Evolutionary conservation across 2,113 vertebrate genomes (phyloP), one percentile per base, ranked within the genome.

Genomic region (Silurus glanis): DNA sequence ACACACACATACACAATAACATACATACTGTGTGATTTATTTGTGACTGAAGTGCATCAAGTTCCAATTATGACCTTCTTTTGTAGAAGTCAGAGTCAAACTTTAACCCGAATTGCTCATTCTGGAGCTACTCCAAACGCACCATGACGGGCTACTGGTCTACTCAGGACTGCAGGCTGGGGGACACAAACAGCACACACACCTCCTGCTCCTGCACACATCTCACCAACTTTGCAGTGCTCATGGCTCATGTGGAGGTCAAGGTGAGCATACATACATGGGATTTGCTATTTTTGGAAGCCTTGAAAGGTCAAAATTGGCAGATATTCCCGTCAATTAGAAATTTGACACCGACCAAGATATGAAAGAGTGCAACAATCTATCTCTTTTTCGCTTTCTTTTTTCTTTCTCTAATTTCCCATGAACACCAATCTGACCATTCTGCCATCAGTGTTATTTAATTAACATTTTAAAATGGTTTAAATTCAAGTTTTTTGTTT

Each of bases 91-190:
- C 78, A 61, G 92, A 64, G 64, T 58, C 37, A 93, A 98, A 99
- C 95, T 99, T 99, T 95, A 99, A 99, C 93, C 98, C 98, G 0
- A 99, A 99, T 93, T 99, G 98, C 94, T 99, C 98, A 0, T 99
- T 98, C 94, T 99, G 98, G 98, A 99, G 97, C 93, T 99, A 99
- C 90, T 98, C 98, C 67, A 99, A 98, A 89, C 97, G 96, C 87
- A 99, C 97, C 64, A 98, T 99, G 97, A 98, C 94, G 9, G 98
- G 98, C 78, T 96, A 97, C 90, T 99, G 98, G 98, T 99, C 98
- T 81, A 99, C 97, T 3, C 98, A 99, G 93, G 98, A 98, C 90
- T 99, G 98, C 90, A 96, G 98, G 83, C 96, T 99, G 81, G 92
- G 98, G 89, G 95, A 94, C 55, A 98, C 97, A 64, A 99, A 99